Percentiles rank a stretch among this genome's conserved stretches.
Conservation (phyloP, 2,113 vertebrate species). For the Uropsilus gracilis region DNA sequence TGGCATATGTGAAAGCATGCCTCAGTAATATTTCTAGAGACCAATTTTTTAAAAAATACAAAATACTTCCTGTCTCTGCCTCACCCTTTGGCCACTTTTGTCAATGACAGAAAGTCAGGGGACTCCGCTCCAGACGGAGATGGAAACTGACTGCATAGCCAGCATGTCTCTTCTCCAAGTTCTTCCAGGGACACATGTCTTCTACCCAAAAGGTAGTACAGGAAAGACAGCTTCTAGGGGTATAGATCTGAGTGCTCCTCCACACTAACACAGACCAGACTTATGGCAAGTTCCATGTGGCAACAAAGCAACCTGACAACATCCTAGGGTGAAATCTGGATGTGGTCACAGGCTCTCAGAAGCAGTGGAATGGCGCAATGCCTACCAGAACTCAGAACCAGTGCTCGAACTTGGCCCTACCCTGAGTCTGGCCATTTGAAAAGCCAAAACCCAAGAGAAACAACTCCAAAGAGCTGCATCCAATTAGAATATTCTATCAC, state of each 20-base stretch:
- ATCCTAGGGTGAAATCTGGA: slow-evolving; percentile 5
- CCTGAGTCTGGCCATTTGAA: background rate
- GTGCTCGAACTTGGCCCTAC: background rate
- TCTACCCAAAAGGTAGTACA: background rate
- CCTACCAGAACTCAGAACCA: background rate
- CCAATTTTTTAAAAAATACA: background rate
- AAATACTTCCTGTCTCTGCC: background rate
- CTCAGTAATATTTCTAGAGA: background rate
- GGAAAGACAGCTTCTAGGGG: background rate
- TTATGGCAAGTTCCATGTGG: background rate
- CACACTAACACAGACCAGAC: background rate
- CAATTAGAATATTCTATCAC: background rate
- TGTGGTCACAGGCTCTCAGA: background rate
- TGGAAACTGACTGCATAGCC: background rate
- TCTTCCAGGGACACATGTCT: background rate
- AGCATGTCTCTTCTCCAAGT: background rate
- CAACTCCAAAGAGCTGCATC: background rate
- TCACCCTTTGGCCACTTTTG: background rate
- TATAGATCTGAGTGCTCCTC: background rate
- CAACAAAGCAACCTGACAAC: slow-evolving; percentile 30
- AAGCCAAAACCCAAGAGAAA: slow-evolving; percentile 34
- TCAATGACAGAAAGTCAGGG: background rate
- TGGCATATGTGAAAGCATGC: background rate
- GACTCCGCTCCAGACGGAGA: background rate
- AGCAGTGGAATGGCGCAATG: background rate